A percentile compares a stretch with the other conserved stretches of the same genome.
These are phyloP conservation scores for Papilio protenor DNA, from an alignment of 2,888 invertebrate species.

Conservation along the genomic window DNA sequence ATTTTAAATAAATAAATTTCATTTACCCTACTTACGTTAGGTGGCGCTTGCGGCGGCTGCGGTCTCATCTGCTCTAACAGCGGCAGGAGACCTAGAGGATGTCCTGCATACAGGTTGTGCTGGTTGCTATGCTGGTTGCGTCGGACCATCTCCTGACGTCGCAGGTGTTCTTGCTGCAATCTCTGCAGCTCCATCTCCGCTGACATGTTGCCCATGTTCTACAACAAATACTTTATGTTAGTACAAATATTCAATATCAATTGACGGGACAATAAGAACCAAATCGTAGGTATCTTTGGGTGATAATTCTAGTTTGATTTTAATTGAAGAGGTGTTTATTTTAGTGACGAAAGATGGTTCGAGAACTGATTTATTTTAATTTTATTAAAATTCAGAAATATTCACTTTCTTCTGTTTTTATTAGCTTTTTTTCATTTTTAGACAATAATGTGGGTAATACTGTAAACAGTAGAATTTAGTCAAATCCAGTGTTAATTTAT, in stretches of 20 bases:
- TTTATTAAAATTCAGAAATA: no score
- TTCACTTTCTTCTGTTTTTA: no score
- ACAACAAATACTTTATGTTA: constrained; percentile 52
- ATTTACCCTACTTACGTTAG: constrained; percentile 63
- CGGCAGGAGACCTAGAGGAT: constrained; percentile 88
- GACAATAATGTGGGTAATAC: no score
- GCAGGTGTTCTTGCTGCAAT: constrained; percentile 86
- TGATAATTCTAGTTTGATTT: neutral
- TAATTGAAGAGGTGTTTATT: no score
- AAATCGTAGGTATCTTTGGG: neutral
- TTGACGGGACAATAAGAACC: neutral
- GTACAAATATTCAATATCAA: neutral
- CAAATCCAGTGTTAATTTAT: neutral
- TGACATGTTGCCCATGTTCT: constrained; percentile 78
- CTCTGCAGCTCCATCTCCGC: constrained; percentile 88
- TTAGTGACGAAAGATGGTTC: no score
- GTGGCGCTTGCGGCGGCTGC: constrained; percentile 73
- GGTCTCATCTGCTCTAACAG: constrained; percentile 86
- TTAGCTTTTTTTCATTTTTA: neutral
- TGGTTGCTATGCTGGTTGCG: constrained; percentile 76
- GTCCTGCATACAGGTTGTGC: constrained; percentile 81
- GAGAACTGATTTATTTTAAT: no score
- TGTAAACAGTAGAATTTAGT: neutral
- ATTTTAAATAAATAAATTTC: no score
- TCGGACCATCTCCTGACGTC: constrained; percentile 83